These are phyloP conservation scores for Taphrorychus bicolor DNA, from an alignment of 2,888 invertebrate genomes.

Conservation along the genomic window DNA sequence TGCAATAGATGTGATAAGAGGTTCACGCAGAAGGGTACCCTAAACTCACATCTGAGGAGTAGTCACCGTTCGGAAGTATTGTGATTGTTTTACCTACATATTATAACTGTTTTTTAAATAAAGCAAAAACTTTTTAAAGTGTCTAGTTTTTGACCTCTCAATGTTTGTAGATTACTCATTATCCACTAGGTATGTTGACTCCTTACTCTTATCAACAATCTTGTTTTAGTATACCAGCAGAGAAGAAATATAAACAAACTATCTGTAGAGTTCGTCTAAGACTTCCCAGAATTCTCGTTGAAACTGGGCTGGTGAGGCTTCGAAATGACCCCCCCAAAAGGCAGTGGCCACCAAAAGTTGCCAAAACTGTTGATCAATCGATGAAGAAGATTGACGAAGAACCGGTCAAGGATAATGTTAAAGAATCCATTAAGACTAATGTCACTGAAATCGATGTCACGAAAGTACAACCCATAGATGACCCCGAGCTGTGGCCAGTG, in stretches of 20 bases:
- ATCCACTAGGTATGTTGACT: too few relatives aligned
- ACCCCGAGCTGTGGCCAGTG: not conserved
- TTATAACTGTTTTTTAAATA: too few relatives aligned
- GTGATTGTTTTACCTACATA: too few relatives aligned
- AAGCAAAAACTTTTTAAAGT: too few relatives aligned
- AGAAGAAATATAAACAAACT: not conserved
- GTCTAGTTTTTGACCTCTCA: too few relatives aligned
- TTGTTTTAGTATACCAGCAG: not conserved
- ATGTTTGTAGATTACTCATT: too few relatives aligned
- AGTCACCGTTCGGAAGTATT: slow-evolving; percentile 4
- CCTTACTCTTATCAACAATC: too few relatives aligned
- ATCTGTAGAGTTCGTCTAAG: not conserved
- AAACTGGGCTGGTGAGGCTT: not conserved
- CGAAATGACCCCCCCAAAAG: not conserved
- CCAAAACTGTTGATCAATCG: not conserved
- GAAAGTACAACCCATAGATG: too few relatives aligned
- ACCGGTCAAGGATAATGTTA: too few relatives aligned
- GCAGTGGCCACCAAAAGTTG: not conserved
- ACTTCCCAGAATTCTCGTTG: not conserved
- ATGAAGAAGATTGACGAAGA: too few relatives aligned
- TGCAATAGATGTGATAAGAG: slow-evolving; percentile 58
- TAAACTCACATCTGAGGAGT: slow-evolving; percentile 59
- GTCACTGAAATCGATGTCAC: too few relatives aligned
- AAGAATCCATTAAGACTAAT: too few relatives aligned
- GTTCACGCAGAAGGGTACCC: slow-evolving; percentile 63